phyloP scores from a whole-genome alignment of 2,113 vertebrate genomes.

The Hydropotes inermis region DNA sequence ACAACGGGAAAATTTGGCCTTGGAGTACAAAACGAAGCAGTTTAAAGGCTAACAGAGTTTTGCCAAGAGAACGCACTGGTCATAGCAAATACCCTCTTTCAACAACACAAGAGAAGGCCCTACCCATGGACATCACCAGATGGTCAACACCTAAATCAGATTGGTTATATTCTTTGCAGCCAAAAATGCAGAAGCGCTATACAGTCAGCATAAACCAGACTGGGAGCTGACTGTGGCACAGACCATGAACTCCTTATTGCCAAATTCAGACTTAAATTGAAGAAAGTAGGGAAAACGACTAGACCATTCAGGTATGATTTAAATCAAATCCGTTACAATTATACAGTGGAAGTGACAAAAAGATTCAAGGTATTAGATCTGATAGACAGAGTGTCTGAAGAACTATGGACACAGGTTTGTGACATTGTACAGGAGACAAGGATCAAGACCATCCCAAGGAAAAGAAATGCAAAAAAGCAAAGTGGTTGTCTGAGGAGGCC shows the following conservation, averaged over 20 bases:
- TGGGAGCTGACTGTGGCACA: background rate
- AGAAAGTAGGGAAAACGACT: background rate
- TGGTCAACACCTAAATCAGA: background rate
- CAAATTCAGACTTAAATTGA: background rate
- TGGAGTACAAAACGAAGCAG: background rate
- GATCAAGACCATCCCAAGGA: background rate
- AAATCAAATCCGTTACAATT: background rate
- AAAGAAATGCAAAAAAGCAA: background rate
- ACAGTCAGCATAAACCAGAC: background rate
- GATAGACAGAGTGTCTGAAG: background rate
- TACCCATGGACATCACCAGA: background rate
- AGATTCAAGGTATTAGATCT: background rate
- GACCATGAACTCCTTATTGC: background rate
- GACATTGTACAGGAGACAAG: background rate
- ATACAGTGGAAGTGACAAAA: background rate
- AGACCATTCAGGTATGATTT: background rate
- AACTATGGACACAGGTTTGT: background rate
- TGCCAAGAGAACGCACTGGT: background rate
- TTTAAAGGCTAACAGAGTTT: background rate
- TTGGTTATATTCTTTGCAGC: background rate
- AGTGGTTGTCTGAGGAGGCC: background rate
- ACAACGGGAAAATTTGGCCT: background rate
- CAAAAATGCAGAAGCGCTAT: background rate
- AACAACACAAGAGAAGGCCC: background rate
- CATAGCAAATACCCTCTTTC: background rate